A percentile compares a stretch with the other conserved stretches of the same genome.
Conservation (phyloP, 2,113 vertebrate genomes). For the Pitta sordida region DNA sequence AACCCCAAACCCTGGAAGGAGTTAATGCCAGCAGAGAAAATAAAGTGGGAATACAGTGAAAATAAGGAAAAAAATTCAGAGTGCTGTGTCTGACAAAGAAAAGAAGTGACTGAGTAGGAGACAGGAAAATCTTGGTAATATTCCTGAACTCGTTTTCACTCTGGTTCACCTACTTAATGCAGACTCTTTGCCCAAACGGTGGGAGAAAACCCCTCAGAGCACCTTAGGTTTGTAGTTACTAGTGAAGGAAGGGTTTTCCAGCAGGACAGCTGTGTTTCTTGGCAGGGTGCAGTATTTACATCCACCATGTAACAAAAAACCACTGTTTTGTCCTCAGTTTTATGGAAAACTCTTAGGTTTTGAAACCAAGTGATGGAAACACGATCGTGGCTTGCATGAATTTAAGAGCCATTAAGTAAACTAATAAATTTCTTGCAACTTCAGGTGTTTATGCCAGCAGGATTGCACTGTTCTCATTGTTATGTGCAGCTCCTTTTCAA, state of each 20-base stretch:
- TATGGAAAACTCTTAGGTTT: not conserved
- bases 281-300: conserved; percentile 4
- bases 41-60: not conserved
- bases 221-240: not conserved
- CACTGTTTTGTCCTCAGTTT: conserved; percentile 43
- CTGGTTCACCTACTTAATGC: not conserved
- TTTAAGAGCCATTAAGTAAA: not conserved
- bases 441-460: not conserved
- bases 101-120: not conserved
- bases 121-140: not conserved
- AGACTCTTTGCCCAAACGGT: not conserved
- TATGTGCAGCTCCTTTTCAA: not conserved
- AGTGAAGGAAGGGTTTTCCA: not conserved
- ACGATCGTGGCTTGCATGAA: not conserved
- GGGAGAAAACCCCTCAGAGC: not conserved
- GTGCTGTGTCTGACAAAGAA: not conserved
- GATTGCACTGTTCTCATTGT: not conserved
- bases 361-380: conserved; percentile 4
- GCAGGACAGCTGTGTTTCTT: conserved; percentile 46
- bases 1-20: not conserved
- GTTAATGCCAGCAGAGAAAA: not conserved
- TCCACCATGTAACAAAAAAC: conserved; percentile 24
- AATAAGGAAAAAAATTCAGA: not conserved
- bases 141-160: conserved; percentile 5
- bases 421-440: not conserved